These are phyloP conservation scores for Anguilla megastoma DNA, from an alignment of 2,797 vertebrate species.

Conservation along the genomic window DNA sequence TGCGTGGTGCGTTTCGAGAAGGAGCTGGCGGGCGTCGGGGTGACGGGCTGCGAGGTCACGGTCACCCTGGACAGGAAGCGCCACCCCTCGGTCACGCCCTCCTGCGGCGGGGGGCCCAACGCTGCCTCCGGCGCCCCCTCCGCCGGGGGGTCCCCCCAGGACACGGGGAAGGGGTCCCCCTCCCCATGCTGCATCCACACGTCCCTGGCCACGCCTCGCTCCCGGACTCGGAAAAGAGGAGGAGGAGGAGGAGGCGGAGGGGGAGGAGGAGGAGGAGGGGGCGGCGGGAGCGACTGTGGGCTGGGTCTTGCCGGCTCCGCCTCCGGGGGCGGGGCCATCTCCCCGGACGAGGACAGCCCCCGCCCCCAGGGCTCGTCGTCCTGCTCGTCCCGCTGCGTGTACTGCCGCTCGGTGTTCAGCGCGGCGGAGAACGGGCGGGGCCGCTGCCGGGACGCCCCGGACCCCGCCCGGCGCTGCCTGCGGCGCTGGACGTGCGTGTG, in stretches of 20 bases:
- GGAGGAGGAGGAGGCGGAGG: slow-evolving; percentile 49
- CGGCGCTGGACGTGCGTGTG: slow-evolving; percentile 91
- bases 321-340: slow-evolving; percentile 59
- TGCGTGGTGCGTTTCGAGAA: slow-evolving; percentile 86
- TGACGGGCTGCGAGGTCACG: slow-evolving; percentile 71
- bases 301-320: slow-evolving; percentile 39
- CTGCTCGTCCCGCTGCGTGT: slow-evolving; percentile 82
- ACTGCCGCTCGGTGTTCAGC: slow-evolving; percentile 89
- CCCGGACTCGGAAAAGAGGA: slow-evolving; percentile 77
- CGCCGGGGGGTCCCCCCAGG: slow-evolving; percentile 72
- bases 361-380: slow-evolving; percentile 75
- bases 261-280: slow-evolving; percentile 46
- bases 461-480: slow-evolving; percentile 85
- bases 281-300: slow-evolving; percentile 56
- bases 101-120: slow-evolving; percentile 69
- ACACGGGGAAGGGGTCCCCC: slow-evolving; percentile 74
- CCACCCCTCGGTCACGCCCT: slow-evolving; percentile 71
- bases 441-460: slow-evolving; percentile 87
- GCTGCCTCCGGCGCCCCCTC: slow-evolving; percentile 69
- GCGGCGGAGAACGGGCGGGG: slow-evolving; percentile 85
- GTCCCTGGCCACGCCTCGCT: slow-evolving; percentile 73
- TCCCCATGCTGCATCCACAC: slow-evolving; percentile 80
- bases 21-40: slow-evolving; percentile 72
- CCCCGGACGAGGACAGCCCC: slow-evolving; percentile 78
- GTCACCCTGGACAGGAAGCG: slow-evolving; percentile 75